Conservation (phyloP, 2,888 invertebrate genomes). For the Hypsopygia costalis region DNA sequence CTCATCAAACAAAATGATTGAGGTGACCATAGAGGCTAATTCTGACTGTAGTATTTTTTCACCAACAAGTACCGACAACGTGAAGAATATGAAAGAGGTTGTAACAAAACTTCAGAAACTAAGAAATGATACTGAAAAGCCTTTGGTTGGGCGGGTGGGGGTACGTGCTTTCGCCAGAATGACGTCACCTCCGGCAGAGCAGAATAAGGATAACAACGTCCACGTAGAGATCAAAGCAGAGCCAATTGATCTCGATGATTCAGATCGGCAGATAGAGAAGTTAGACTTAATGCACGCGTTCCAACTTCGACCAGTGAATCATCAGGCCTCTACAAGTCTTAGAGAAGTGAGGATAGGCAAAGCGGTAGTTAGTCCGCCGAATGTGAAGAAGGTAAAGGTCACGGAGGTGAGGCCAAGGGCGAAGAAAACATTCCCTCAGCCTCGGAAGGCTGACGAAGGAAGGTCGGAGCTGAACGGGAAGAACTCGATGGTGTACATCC, state of each 20-base stretch:
- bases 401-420: conserved; percentile 46
- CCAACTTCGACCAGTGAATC: conserved; percentile 54
- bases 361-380: conserved; percentile 40
- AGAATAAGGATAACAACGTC: conserved; percentile 31
- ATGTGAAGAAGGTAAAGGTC: conserved; percentile 33
- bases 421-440: conserved; percentile 64
- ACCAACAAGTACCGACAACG: conserved; percentile 47
- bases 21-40: conserved; percentile 37
- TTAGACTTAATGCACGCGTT: conserved; percentile 64
- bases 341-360: conserved; percentile 64
- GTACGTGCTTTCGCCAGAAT: conserved; percentile 69
- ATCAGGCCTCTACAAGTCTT: conserved; percentile 33
- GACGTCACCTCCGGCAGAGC: conserved; percentile 43
- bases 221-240: conserved; percentile 66
- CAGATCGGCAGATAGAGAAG: conserved; percentile 55
- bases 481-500: conserved; percentile 75
- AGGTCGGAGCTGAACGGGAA: conserved; percentile 61
- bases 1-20: conserved; percentile 26
- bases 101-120: conserved; percentile 46
- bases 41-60: conserved; percentile 48
- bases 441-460: conserved; percentile 54
- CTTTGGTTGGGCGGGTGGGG: conserved; percentile 56
- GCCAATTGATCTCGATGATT: conserved; percentile 62
- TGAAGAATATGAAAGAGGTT: conserved; percentile 47
- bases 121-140: conserved; percentile 32